Evolutionary conservation across 1,140 invertebrate species (phyloP), one percentile per base, ranked within the genome.

Genomic region (Cydia splendana): DNA sequence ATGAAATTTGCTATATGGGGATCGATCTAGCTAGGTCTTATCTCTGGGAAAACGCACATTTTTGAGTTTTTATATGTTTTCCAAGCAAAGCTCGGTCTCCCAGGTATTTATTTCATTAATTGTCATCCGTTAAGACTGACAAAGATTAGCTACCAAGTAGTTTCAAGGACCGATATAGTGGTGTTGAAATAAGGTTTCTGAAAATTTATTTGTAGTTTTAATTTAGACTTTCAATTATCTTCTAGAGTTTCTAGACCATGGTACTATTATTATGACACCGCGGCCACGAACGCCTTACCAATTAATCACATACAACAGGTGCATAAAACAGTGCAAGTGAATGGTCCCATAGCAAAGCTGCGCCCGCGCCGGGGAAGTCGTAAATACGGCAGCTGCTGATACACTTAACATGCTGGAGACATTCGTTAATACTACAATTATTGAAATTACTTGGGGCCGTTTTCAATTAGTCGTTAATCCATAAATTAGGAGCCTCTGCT

Each of bases 261-360:
- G 83, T 82, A 81, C 81, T 80, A 83, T 86, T 86, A 83, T 86
- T 85, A 84, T 82, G 82, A 87, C 82, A 82, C 81, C 69, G 76
- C 77, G 81, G 84, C 82, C 74, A 76, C 77, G 80, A 84, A 82
- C 82, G 81, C 51, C 76, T 76, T 73, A 76, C 67, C 82, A 84
- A 89, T 91, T 90, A 88, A 90, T 91, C 85, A 89, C 86, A 84
- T 74, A 79, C 84, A 87, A 90, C 89, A 91, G 88, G 88, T 90
- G 88, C 81, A 83, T 74, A 75, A 76, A 82, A 81, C 76, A 77
- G 77, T 77, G 77, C 77, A 77, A 78, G 71, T 78, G 77, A 78
- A 74, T 65, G 78, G 82, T 82, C 81, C 81, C 75, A 71, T 77
- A 80, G 82, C 80, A 87, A 88, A 87, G 85, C 84, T 87, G 87